phyloP scores from a whole-genome alignment of 2,113 vertebrate species.

The Hypocryptadius cinnamomeus region DNA sequence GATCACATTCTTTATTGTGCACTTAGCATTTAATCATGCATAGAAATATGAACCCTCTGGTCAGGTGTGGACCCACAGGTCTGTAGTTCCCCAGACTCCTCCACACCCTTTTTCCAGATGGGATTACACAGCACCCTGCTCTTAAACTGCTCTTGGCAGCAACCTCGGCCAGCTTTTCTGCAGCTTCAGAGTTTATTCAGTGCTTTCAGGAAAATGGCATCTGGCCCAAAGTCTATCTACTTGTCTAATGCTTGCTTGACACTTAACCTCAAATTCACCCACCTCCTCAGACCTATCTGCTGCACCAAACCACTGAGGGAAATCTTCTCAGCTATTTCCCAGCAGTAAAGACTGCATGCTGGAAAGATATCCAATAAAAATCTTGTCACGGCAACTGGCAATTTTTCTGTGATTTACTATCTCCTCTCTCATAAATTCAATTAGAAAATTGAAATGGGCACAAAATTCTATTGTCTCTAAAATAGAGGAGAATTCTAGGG shows the following conservation, averaged over 20 bases:
- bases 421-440: background rate
- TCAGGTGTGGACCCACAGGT: too few relatives aligned
- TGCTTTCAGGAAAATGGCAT: background rate
- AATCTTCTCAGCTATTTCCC: background rate
- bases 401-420: background rate
- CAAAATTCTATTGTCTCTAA: background rate
- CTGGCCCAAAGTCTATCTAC: background rate
- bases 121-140: background rate
- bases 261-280: background rate
- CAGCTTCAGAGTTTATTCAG: background rate
- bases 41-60: background rate
- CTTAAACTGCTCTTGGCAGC: background rate
- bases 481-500: background rate
- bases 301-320: background rate
- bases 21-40: background rate
- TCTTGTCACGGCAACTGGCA: background rate
- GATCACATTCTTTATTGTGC: background rate
- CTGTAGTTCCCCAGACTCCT: background rate
- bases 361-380: background rate
- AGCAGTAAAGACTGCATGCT: background rate
- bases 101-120: background rate
- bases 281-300: background rate
- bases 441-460: background rate
- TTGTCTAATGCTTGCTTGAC: background rate
- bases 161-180: background rate